These are phyloP conservation scores for Tenrec ecaudatus DNA, from an alignment of 2,113 vertebrate genomes.

Conservation along the genomic window DNA sequence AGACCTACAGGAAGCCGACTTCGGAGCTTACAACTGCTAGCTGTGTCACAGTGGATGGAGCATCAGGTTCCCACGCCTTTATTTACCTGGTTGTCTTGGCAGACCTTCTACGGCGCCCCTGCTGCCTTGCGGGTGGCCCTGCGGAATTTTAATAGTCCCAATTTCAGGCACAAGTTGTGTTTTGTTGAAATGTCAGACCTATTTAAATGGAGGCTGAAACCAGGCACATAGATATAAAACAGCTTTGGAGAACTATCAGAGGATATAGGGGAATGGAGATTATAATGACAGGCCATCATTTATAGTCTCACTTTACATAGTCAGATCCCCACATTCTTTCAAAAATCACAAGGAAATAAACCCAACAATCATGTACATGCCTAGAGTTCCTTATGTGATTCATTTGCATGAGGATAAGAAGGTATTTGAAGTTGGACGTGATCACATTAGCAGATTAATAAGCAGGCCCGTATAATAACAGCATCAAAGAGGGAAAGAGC, in stretches of 20 bases:
- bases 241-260: slow-evolving; percentile 54
- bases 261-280: slow-evolving; percentile 49
- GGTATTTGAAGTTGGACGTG: slow-evolving; percentile 41
- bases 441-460: slow-evolving; percentile 38
- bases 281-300: slow-evolving; percentile 47
- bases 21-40: slow-evolving; percentile 63
- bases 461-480: slow-evolving; percentile 1
- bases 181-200: slow-evolving; percentile 71
- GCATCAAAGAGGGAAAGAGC: slow-evolving; percentile 50
- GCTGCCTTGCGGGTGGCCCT: slow-evolving; percentile 67
- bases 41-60: not conserved
- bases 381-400: not conserved
- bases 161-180: slow-evolving; percentile 80
- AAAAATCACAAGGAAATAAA: slow-evolving; percentile 63
- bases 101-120: slow-evolving; percentile 29
- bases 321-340: slow-evolving; percentile 54
- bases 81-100: slow-evolving; percentile 60
- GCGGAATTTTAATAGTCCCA: slow-evolving; percentile 76
- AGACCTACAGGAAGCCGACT: not conserved
- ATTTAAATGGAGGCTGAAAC: slow-evolving; percentile 76
- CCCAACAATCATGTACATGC: slow-evolving; percentile 38
- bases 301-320: slow-evolving; percentile 60
- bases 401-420: slow-evolving; percentile 50
- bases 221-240: slow-evolving; percentile 66
- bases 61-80: slow-evolving; percentile 41